Evolutionary conservation across 2,113 vertebrate species (phyloP), one percentile per base, ranked within the genome.

Genomic region (Edolisoma coerulescens): DNA sequence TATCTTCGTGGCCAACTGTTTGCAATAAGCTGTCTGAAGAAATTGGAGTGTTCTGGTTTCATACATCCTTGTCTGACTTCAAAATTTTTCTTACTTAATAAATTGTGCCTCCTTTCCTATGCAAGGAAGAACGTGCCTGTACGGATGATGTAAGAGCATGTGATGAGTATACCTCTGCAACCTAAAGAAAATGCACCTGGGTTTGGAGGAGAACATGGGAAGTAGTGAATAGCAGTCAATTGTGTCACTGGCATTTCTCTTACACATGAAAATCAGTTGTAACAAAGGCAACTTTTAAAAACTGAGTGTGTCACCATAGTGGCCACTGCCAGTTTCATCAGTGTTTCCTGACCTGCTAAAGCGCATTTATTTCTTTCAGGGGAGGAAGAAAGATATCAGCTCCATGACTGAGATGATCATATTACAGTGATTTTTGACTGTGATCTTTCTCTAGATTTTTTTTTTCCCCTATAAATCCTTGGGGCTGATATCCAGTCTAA

Each of bases 281-380:
- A 56, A 42, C 7, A 5, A 37, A 71, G 7, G 4, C 17, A 69
- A 67, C 3, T 37, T 87, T 60, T 27, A 84, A 61, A 90, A 67
- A 33, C 19, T 74, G 11, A 32, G 2, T 3, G 1, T 45, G 9
- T 10, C 33, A 60, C 20, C 13, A 7, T 2, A 33, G 17, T 16
- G 17, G 9, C 23, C 22, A 63, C 26, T 41, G 26, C 13, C 42
- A 37, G 19, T 42, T 63, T 82, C 11, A n/a, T 64, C 32, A 64
- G 12, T 54, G 20, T 50, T 87, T 74, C 13, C 16, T 71, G 30
- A 33, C 10, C 8, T 42, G 8, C 11, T 57, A 71, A 68, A 76
- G 13, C 49, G 1, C 15, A 52, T 57, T 75, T 71, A 10, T 42
- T 61, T 68, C 24, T 67, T 52, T 24, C 21, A 84, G 16, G 9